Evolutionary conservation across 2,113 vertebrate genomes (phyloP), one percentile per base, ranked within the genome.

Genomic region (Gallinago paraguaiae): DNA sequence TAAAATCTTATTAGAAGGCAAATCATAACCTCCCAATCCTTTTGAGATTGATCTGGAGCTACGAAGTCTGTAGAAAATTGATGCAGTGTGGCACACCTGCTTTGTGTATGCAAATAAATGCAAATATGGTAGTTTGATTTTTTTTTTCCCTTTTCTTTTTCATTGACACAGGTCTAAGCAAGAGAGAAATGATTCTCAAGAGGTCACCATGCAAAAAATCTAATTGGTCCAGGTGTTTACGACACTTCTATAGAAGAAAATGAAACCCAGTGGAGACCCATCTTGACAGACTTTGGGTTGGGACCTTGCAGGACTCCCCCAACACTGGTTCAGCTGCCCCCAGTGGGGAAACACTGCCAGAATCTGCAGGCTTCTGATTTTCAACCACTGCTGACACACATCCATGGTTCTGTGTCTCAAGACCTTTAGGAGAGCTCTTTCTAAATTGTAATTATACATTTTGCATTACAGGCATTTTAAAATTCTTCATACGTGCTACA

Each of bases 1-100:
- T 95, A 93, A 97, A 97, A 97, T 88, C 59, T 86, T 84, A 92
- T 88, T 94, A 90, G 94, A 92, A 95, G 91, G 61, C 77, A 94
- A 94, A 95, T 93, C 75, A 90, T 84, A 96, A 95, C 79, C 69
- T 93, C 59, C 70, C 57, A 93, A 78, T 61, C 46, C 46, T 92
- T 92, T 80, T 72, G 85, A 93, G 78, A 95, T 67, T 94, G 69
- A 88, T 91, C 75, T 92, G 81, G 27, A 96, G 59, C 82, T 57
- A 95, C 65, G 74, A 77, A 88, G 72, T 78, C 76, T 59, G 46
- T 69, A 92, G 56, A 82, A 95, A 94, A 94, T 88, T 61, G 53
- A 71, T 94, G 60, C 57, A 67, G 63, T 85, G 41, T 74, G 54
- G 51, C 78, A 64, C 37, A 56, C 56, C 82, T 93, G 72, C 53